A percentile compares a stretch with the other conserved stretches of the same genome.
These are phyloP conservation scores for Orchesella flavescens DNA, from an alignment of 2,888 invertebrate species.

Conservation along the genomic window DNA sequence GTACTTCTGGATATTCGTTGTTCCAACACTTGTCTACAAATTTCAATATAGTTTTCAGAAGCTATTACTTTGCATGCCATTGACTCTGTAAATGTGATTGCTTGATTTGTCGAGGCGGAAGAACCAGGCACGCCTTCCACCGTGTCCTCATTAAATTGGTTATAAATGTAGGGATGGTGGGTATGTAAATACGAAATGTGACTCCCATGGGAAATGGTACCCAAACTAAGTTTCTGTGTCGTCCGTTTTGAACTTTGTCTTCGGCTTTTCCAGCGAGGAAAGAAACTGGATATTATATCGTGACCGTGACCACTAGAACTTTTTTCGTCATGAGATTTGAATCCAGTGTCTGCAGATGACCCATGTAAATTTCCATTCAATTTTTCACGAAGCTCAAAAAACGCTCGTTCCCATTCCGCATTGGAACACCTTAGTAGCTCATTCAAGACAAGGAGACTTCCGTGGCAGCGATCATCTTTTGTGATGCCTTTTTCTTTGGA, in stretches of 20 bases:
- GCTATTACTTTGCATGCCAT: conserved; percentile 89
- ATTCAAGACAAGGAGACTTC: conserved; percentile 92
- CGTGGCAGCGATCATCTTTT: conserved; percentile 93
- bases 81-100: conserved; percentile 76
- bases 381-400: conserved; percentile 82
- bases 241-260: conserved; percentile 62
- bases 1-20: conserved; percentile 83
- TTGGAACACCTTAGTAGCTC: conserved; percentile 94
- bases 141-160: conserved; percentile 58
- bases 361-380: conserved; percentile 64
- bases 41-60: conserved; percentile 86
- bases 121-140: conserved; percentile 41
- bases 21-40: conserved; percentile 85
- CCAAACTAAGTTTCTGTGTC: conserved; percentile 49
- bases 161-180: conserved; percentile 60
- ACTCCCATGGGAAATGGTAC: conserved; percentile 55
- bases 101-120: conserved; percentile 52
- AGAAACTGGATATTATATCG: conserved; percentile 65
- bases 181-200: conserved; percentile 56
- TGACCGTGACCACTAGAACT: conserved; percentile 52
- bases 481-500: conserved; percentile 85
- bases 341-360: conserved; percentile 54
- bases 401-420: conserved; percentile 88
- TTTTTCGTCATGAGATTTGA: conserved; percentile 50
- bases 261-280: conserved; percentile 65